Conservation (phyloP, 2,888 invertebrate genomes). For the Branchipolynoe longqiensis region DNA sequence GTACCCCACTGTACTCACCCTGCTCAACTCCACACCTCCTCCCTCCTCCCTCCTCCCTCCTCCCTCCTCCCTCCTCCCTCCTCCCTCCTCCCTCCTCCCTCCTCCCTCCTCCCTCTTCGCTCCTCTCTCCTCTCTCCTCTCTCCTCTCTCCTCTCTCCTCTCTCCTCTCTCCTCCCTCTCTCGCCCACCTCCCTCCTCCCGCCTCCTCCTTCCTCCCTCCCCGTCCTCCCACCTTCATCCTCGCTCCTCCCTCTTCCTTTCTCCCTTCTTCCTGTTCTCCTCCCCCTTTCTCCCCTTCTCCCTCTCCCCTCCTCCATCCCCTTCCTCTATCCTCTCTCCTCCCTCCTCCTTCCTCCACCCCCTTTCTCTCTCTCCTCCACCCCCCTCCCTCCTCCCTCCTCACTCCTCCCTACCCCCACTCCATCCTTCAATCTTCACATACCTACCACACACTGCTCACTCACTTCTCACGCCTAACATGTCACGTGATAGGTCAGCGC, state of each 20-base stretch:
- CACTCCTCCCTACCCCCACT: neutral
- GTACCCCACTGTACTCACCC: too few relatives aligned
- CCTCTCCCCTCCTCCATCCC: neutral
- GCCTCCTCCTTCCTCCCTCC: neutral
- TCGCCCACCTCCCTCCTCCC: neutral
- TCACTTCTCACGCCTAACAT: too few relatives aligned
- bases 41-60: neutral
- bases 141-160: neutral
- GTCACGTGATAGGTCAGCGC: too few relatives aligned
- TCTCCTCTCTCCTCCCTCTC: too few relatives aligned
- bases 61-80: neutral
- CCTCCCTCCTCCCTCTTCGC: neutral
- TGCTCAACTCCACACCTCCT: too few relatives aligned
- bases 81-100: neutral
- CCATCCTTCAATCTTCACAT: neutral
- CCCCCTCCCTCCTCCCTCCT: neutral
- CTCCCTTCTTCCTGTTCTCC: too few relatives aligned
- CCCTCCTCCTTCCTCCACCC: too few relatives aligned
- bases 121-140: neutral
- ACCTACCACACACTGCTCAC: too few relatives aligned
- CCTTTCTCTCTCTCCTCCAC: too few relatives aligned
- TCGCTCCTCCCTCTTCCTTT: too few relatives aligned
- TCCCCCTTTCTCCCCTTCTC: neutral
- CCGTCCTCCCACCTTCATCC: neutral
- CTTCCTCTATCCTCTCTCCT: neutral